Evolutionary conservation across 2,888 invertebrate genomes (phyloP).

Genomic region (Scaptomyza parva): DNA sequence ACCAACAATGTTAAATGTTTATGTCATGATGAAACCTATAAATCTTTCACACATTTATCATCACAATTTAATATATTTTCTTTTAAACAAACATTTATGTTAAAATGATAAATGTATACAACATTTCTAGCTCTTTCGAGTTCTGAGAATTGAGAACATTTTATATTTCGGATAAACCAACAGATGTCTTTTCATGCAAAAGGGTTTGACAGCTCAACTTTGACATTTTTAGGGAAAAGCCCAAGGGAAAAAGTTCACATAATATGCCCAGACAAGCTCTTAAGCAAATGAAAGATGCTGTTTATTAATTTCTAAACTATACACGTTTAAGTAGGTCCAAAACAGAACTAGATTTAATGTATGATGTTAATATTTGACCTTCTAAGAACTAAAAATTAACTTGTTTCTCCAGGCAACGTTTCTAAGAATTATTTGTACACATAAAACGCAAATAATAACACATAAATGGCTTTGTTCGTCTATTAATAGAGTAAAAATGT

Average conservation of each 20-base stretch:
- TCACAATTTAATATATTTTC: too few species aligned
- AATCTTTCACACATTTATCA: too few species aligned
- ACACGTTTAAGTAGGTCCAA: too few species aligned
- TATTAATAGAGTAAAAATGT: too few species aligned
- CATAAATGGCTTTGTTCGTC: not conserved
- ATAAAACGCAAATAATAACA: too few species aligned
- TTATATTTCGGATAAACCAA: too few species aligned
- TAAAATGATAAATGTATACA: not conserved
- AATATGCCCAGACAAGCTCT: not conserved
- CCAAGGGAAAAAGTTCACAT: not conserved
- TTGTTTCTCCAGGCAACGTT: not conserved
- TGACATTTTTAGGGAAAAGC: conserved; percentile 1
- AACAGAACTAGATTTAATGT: not conserved
- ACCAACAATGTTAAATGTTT: not conserved
- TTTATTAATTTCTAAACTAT: not conserved
- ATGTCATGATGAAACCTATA: not conserved
- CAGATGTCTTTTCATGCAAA: too few species aligned
- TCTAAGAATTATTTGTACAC: not conserved
- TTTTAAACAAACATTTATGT: too few species aligned
- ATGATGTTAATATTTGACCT: not conserved
- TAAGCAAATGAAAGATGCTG: not conserved
- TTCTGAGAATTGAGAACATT: not conserved
- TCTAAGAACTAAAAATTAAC: not conserved
- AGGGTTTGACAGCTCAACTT: not conserved
- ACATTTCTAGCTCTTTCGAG: not conserved